phyloP scores from a whole-genome alignment of 2,113 vertebrate species.

The Cynocephalus volans region DNA sequence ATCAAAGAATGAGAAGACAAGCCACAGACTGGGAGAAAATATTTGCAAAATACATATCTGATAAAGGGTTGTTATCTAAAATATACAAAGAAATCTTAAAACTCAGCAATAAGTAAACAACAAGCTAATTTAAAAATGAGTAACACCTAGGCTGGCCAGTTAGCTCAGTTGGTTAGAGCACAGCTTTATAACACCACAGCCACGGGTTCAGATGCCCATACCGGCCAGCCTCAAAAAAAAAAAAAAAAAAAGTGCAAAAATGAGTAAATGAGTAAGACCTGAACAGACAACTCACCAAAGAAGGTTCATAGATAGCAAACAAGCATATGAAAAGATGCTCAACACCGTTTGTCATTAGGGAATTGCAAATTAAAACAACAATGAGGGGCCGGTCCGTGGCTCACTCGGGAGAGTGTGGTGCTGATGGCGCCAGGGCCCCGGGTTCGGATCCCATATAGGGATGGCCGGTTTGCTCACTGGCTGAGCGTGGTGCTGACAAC shows the following conservation, averaged over 20 bases:
- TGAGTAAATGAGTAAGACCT: too few species aligned
- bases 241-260: too few species aligned
- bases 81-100: not conserved
- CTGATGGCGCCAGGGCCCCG: too few species aligned
- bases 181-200: too few species aligned
- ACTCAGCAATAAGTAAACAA: not conserved
- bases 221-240: too few species aligned
- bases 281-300: not conserved
- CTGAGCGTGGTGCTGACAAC: too few species aligned
- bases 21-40: not conserved
- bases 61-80: not conserved
- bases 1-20: not conserved
- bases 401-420: too few species aligned
- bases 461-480: too few species aligned
- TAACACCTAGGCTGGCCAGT: not conserved
- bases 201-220: too few species aligned
- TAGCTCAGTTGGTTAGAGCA: too few species aligned
- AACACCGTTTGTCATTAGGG: not conserved
- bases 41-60: not conserved
- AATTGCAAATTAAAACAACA: not conserved
- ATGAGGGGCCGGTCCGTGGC: not conserved
- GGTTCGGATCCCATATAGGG: too few species aligned
- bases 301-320: not conserved
- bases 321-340: not conserved
- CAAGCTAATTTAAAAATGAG: not conserved